Conservation (phyloP, 2,888 invertebrate genomes). For the Rambutsinella grinnellia region DNA sequence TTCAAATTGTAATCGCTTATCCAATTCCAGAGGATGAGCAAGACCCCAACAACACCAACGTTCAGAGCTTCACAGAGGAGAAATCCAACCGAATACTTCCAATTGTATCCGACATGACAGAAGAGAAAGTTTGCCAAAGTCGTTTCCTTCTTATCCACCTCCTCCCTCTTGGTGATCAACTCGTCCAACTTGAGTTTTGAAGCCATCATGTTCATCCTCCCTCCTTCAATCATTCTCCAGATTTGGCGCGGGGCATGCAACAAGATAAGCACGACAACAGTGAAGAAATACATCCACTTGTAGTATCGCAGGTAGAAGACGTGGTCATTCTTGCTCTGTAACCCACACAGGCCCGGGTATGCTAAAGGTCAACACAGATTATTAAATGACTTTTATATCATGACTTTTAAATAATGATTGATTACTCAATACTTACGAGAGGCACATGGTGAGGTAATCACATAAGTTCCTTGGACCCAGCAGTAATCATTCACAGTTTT, state of each 20-base stretch:
- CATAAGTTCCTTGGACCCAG: conserved; percentile 17
- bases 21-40: conserved; percentile 15
- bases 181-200: neutral
- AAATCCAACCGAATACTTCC: conserved; percentile 10
- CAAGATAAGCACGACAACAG: conserved; percentile 9
- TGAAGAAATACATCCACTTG: conserved; percentile 39
- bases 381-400: too few species aligned
- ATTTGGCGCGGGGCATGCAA: conserved; percentile 13
- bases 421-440: too few species aligned
- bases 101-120: conserved; percentile 14
- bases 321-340: neutral
- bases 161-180: neutral
- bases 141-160: conserved; percentile 1
- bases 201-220: neutral
- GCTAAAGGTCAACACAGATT: too few species aligned
- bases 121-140: conserved; percentile 9
- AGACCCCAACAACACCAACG: neutral
- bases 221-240: conserved; percentile 22
- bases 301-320: conserved; percentile 24
- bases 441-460: too few species aligned
- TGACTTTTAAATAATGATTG: too few species aligned
- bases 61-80: conserved; percentile 20
- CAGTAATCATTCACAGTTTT: conserved; percentile 30
- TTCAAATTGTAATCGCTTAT: conserved; percentile 18
- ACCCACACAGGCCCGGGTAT: neutral